Percentiles rank a stretch among this genome's conserved stretches.
phyloP scores from a whole-genome alignment of 2,888 invertebrate genomes.

The Electrophaes corylata region DNA sequence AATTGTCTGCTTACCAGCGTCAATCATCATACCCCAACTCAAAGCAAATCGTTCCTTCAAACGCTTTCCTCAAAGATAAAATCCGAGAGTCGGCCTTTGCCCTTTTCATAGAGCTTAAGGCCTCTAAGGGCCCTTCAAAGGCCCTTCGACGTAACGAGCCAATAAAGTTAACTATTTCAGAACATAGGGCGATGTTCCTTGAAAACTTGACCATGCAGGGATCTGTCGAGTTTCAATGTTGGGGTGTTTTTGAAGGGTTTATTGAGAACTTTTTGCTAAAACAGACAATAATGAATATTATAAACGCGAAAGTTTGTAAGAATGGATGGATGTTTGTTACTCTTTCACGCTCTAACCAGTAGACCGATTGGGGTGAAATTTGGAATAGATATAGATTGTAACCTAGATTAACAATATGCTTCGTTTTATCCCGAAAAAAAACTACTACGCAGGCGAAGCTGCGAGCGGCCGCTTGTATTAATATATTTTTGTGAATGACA shows the following conservation, averaged over 20 bases:
- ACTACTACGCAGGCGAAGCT: too few species aligned
- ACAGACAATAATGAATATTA: background rate
- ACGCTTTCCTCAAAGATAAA: slow-evolving; percentile 26
- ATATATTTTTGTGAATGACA: too few species aligned
- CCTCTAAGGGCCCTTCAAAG: slow-evolving; percentile 19
- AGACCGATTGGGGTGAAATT: too few species aligned
- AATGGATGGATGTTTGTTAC: too few species aligned
- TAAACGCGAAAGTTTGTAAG: too few species aligned
- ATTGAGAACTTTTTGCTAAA: background rate
- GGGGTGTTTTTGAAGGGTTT: background rate
- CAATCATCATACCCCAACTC: background rate
- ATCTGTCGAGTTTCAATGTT: background rate
- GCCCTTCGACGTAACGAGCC: slow-evolving; percentile 34
- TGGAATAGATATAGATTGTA: too few species aligned
- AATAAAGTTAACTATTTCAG: slow-evolving; percentile 35
- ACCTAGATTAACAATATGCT: too few species aligned
- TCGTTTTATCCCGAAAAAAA: too few species aligned
- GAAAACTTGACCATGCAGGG: slow-evolving; percentile 1
- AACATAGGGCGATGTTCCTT: slow-evolving; percentile 16
- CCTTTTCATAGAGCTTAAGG: slow-evolving; percentile 30
- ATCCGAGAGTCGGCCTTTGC: slow-evolving; percentile 29
- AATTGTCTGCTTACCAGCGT: background rate
- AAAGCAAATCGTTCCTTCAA: slow-evolving; percentile 1
- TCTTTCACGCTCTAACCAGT: too few species aligned
- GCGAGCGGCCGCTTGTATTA: too few species aligned